These are phyloP conservation scores for Eira barbara DNA, from an alignment of 2,113 vertebrate genomes.

Conservation along the genomic window DNA sequence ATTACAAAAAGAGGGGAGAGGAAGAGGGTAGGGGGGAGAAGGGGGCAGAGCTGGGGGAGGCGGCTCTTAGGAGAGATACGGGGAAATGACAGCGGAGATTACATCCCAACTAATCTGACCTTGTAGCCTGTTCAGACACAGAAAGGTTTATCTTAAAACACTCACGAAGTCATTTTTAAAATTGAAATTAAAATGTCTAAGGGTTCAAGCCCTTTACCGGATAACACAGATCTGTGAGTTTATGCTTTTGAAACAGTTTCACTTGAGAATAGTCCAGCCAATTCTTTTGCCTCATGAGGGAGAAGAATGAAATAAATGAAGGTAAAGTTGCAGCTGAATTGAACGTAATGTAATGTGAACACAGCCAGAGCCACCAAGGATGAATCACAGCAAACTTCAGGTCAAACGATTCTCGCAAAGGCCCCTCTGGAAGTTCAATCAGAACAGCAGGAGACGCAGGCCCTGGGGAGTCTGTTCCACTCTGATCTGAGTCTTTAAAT, in stretches of 20 bases:
- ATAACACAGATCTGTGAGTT: background rate
- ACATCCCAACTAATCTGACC: background rate
- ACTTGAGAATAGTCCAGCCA: background rate
- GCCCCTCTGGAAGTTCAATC: background rate
- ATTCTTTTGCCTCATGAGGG: background rate
- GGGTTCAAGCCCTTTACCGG: background rate
- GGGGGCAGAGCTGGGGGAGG: too few species aligned
- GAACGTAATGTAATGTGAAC: slow-evolving; percentile 2
- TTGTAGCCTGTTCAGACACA: background rate
- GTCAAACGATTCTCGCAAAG: slow-evolving; percentile 8
- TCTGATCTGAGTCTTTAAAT: background rate
- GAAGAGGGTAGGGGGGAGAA: background rate
- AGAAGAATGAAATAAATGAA: slow-evolving; percentile 42
- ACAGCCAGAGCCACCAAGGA: slow-evolving; percentile 11
- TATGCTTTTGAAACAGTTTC: slow-evolving; percentile 27
- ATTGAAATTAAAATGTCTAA: background rate
- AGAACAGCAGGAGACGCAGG: slow-evolving; percentile 6
- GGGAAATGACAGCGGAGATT: background rate
- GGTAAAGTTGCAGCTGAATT: background rate
- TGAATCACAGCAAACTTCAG: background rate
- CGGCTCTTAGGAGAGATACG: background rate
- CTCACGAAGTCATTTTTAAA: slow-evolving; percentile 27
- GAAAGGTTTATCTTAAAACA: background rate
- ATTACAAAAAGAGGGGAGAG: background rate
- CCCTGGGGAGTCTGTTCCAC: background rate